These are phyloP conservation scores for Takifugu ocellatus DNA, from an alignment of 2,797 vertebrate species.

Conservation along the genomic window DNA sequence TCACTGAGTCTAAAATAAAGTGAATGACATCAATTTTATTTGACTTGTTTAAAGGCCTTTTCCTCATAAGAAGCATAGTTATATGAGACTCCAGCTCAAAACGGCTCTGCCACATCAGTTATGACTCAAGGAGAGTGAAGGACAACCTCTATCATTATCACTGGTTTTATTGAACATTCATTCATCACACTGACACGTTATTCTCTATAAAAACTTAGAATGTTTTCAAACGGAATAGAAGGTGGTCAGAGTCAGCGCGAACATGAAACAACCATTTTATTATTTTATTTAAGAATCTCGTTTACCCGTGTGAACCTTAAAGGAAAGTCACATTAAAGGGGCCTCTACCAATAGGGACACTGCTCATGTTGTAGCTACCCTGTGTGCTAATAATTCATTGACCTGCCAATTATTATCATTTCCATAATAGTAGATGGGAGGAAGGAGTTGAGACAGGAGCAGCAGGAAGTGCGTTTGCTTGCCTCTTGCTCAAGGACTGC, in stretches of 20 bases:
- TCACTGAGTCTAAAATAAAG: slow-evolving; percentile 66
- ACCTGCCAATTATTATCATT: slow-evolving; percentile 70
- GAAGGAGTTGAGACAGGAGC: slow-evolving; percentile 38
- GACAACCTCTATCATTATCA: slow-evolving; percentile 70
- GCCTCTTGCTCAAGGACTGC: slow-evolving; percentile 61
- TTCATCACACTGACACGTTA: slow-evolving; percentile 67
- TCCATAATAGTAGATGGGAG: slow-evolving; percentile 51
- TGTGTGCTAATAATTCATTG: slow-evolving; percentile 72
- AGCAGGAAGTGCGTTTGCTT: slow-evolving; percentile 44
- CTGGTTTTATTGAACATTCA: slow-evolving; percentile 61
- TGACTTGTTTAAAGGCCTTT: slow-evolving; percentile 76
- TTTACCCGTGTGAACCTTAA: slow-evolving; percentile 59
- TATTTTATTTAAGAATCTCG: slow-evolving; percentile 56
- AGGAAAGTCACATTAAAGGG: slow-evolving; percentile 59
- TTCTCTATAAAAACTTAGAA: slow-evolving; percentile 58
- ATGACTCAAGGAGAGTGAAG: slow-evolving; percentile 72
- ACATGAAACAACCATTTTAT: slow-evolving; percentile 42
- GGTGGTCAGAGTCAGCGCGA: slow-evolving; percentile 43
- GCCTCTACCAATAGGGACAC: slow-evolving; percentile 51
- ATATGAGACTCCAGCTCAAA: slow-evolving; percentile 63
- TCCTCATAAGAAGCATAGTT: slow-evolving; percentile 75
- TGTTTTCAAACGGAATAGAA: slow-evolving; percentile 61
- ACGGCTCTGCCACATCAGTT: slow-evolving; percentile 59
- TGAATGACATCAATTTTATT: slow-evolving; percentile 78
- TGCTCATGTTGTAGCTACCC: slow-evolving; percentile 53